A percentile compares a stretch with the other conserved stretches of the same genome.
Evolutionary conservation across 2,888 invertebrate genomes (phyloP).

Genomic region (Balanococcus diminutus): DNA sequence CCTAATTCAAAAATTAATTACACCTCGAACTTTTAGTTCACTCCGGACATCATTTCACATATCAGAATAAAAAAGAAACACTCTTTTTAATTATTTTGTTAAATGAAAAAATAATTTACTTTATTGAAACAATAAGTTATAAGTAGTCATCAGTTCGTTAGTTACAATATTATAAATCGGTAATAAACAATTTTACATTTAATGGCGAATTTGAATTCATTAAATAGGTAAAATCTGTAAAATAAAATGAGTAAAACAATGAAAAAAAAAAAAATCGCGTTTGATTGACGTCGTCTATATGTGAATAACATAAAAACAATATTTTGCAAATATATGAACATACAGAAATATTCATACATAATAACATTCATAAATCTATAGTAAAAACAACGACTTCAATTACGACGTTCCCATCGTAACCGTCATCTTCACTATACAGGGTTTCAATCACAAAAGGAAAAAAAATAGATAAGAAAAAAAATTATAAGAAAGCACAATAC

Average conservation of each 20-base stretch:
- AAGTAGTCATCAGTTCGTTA: slow-evolving; percentile 55
- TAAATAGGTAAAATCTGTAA: slow-evolving; percentile 42
- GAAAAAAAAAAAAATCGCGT: slow-evolving; percentile 31
- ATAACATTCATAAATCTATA: slow-evolving; percentile 22
- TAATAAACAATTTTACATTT: slow-evolving; percentile 53
- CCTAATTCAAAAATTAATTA: too few relatives aligned
- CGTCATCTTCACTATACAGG: slow-evolving; percentile 9
- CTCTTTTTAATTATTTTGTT: slow-evolving; percentile 34
- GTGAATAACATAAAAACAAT: slow-evolving; percentile 39
- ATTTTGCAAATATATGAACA: slow-evolving; percentile 2
- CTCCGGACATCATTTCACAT: too few relatives aligned
- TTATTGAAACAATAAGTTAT: slow-evolving; percentile 54
- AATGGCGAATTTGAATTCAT: slow-evolving; percentile 52
- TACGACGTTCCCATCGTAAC: neutral
- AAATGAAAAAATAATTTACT: slow-evolving; percentile 54
- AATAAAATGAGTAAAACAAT: slow-evolving; percentile 37
- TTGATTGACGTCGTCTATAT: slow-evolving; percentile 45
- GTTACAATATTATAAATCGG: slow-evolving; percentile 54
- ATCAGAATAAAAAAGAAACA: neutral
- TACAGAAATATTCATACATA: neutral
- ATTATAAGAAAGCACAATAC: neutral
- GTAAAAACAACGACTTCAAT: neutral
- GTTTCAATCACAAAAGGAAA: slow-evolving; percentile 20
- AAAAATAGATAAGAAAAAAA: slow-evolving; percentile 11
- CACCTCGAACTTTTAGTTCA: too few relatives aligned